Evolutionary conservation across 2,888 invertebrate species (phyloP).

Genomic region (Chesias legatella): DNA sequence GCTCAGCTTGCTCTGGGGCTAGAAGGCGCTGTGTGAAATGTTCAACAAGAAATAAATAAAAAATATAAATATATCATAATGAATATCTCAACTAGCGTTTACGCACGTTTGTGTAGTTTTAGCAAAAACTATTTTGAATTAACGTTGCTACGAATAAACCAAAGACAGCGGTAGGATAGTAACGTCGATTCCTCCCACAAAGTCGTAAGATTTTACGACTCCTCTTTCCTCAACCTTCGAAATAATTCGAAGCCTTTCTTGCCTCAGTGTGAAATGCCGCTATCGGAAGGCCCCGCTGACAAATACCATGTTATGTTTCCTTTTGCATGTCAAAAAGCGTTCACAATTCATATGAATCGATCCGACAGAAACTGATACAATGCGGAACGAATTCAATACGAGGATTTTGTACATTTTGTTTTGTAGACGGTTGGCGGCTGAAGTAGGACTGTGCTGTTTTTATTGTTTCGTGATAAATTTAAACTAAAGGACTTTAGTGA

Average conservation of each 20-base stretch:
- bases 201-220: neutral
- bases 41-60: no score
- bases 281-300: conserved; percentile 44
- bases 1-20: no score
- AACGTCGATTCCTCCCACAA: no score
- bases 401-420: conserved; percentile 34
- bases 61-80: no score
- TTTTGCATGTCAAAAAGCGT: conserved; percentile 68
- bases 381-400: conserved; percentile 51
- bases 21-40: no score
- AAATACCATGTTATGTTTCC: conserved; percentile 63
- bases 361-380: conserved; percentile 59
- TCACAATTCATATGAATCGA: conserved; percentile 64
- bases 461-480: no score
- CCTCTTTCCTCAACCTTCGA: neutral
- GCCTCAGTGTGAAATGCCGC: conserved; percentile 26
- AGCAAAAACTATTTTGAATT: no score
- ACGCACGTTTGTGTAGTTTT: no score
- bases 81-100: no score
- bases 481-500: no score
- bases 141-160: no score
- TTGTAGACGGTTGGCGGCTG: conserved; percentile 13
- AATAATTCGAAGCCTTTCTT: conserved; percentile 2
- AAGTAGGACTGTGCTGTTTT: neutral
- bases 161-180: no score